Percentiles rank a stretch among this genome's conserved stretches.
Conservation (phyloP, 2,797 vertebrate species). For the Tadarida brasiliensis region DNA sequence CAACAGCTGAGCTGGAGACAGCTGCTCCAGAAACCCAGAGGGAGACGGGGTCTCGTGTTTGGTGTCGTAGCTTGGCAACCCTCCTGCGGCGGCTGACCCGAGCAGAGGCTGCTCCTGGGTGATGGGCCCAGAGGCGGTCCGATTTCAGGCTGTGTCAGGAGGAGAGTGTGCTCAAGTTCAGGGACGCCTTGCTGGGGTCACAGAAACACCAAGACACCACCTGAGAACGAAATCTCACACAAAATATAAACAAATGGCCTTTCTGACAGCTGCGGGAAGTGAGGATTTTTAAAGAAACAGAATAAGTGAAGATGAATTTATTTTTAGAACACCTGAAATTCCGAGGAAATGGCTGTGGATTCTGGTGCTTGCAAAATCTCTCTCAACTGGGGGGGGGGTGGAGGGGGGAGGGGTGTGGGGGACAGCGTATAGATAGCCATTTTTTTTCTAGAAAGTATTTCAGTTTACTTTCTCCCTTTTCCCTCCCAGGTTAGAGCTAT, state of each 20-base stretch:
- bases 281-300: background rate
- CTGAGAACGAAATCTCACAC: background rate
- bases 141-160: constrained; percentile 10
- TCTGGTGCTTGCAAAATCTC: background rate
- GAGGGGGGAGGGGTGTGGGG: too few species aligned
- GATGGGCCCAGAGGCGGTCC: background rate
- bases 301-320: background rate
- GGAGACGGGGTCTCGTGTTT: background rate
- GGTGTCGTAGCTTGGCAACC: constrained; percentile 47
- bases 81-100: constrained; percentile 18
- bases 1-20: constrained; percentile 45
- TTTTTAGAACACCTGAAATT: background rate
- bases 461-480: background rate
- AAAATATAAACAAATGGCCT: background rate
- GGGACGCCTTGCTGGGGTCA: background rate
- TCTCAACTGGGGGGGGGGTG: too few species aligned
- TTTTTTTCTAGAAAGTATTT: constrained; percentile 1
- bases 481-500: background rate
- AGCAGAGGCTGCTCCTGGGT: background rate
- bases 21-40: constrained; percentile 52
- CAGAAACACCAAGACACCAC: background rate
- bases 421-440: too few species aligned
- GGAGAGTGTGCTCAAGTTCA: background rate
- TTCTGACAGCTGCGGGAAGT: background rate
- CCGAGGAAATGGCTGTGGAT: background rate